phyloP scores from a whole-genome alignment of 1,140 invertebrate genomes.

The Calephelis virginiensis region DNA sequence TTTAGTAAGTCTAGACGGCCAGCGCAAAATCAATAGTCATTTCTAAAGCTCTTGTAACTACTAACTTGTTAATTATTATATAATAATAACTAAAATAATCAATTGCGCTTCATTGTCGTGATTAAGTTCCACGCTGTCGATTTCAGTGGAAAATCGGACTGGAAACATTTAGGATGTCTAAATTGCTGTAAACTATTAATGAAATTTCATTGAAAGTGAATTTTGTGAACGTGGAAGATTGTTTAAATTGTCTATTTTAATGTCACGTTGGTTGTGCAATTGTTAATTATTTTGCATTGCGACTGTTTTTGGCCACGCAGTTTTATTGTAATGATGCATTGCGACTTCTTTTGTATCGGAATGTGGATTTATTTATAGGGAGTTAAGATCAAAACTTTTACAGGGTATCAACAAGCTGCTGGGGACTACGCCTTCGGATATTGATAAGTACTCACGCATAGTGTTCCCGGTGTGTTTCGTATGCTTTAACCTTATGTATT shows the following conservation, averaged over 20 bases:
- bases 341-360: conserved; percentile 17
- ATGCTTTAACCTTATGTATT: conserved; percentile 98
- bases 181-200: not conserved
- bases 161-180: not conserved
- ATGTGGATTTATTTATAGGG: conserved; percentile 2
- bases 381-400: conserved; percentile 44
- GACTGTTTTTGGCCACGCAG: conserved; percentile 17
- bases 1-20: not conserved
- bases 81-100: too few species aligned
- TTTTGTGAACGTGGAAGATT: not conserved
- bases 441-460: conserved; percentile 97
- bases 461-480: conserved; percentile 98
- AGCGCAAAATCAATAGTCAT: not conserved
- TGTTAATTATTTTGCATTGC: conserved; percentile 18
- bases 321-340: conserved; percentile 18
- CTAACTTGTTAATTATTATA: too few species aligned
- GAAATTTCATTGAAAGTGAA: conserved; percentile 8
- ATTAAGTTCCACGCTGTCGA: not conserved
- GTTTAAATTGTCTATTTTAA: not conserved
- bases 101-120: not conserved
- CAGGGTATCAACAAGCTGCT: conserved; percentile 92
- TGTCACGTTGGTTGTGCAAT: conserved; percentile 4
- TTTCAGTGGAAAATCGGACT: not conserved
- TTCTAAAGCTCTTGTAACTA: not conserved
- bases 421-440: conserved; percentile 95